Evolutionary conservation across 2,113 vertebrate species (phyloP).

Genomic region (Dasypus novemcinctus): DNA sequence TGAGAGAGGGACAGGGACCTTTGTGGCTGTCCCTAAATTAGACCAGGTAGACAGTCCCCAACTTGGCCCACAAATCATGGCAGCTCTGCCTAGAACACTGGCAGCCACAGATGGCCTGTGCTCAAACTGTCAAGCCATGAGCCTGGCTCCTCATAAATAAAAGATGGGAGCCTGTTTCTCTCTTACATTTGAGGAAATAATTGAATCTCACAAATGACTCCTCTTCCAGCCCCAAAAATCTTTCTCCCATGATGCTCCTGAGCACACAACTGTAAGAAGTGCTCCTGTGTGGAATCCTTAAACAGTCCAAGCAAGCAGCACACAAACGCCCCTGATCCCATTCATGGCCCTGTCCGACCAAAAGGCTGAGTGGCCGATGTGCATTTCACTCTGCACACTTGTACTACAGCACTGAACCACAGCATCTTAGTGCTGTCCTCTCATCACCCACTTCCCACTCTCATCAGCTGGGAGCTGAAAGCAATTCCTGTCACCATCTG

Average conservation of each 20-base stretch:
- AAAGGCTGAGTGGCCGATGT: background rate
- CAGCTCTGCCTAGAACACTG: background rate
- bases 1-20: background rate
- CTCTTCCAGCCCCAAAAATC: background rate
- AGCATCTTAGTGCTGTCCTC: background rate
- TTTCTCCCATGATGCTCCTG: background rate
- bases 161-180: background rate
- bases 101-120: background rate
- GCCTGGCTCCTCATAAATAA: background rate
- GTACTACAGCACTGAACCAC: background rate
- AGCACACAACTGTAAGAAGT: rapidly evolving
- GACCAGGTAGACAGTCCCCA: background rate
- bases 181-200: background rate
- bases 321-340: background rate
- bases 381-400: background rate
- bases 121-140: background rate
- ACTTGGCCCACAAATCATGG: background rate
- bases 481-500: slow-evolving; percentile 30
- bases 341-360: rapidly evolving
- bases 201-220: background rate
- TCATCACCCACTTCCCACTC: background rate
- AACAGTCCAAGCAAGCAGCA: background rate
- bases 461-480: slow-evolving; percentile 14
- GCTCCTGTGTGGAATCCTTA: background rate
- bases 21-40: background rate